A percentile compares a stretch with the other conserved stretches of the same genome.
phyloP scores from a whole-genome alignment of 1,140 invertebrate species.

The Cylas formicarius region DNA sequence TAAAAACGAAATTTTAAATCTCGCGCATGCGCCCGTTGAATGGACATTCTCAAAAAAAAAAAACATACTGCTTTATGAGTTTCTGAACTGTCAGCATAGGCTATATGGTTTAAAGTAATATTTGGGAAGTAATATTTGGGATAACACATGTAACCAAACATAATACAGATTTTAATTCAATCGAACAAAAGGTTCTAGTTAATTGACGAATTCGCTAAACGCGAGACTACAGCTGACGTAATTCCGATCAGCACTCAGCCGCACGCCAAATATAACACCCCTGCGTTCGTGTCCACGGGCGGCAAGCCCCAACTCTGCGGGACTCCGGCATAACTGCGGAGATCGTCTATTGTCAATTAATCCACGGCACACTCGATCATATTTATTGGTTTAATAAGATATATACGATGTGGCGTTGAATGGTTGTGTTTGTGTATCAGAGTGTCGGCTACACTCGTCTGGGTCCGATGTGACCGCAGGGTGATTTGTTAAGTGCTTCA shows the following conservation, averaged over 20 bases:
- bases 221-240: background rate
- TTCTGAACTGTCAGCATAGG: too few relatives aligned
- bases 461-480: constrained; percentile 14
- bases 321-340: constrained; percentile 18
- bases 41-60: too few relatives aligned
- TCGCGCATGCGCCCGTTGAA: too few relatives aligned
- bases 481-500: constrained; percentile 20
- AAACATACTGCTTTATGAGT: too few relatives aligned
- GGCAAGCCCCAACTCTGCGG: constrained; percentile 8
- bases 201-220: too few relatives aligned
- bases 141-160: too few relatives aligned
- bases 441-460: constrained; percentile 27
- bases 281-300: background rate
- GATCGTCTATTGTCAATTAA: constrained; percentile 25
- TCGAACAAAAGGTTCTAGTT: too few relatives aligned
- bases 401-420: constrained; percentile 17
- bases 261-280: background rate
- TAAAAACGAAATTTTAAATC: too few relatives aligned
- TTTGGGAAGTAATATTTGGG: too few relatives aligned
- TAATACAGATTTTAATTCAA: too few relatives aligned
- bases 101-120: too few relatives aligned
- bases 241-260: background rate
- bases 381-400: constrained; percentile 34
- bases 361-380: constrained; percentile 25
- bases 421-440: constrained; percentile 12